Base-by-base conservation (phyloP, 1,140 invertebrate species). In the Littorina saxatilis region DNA sequence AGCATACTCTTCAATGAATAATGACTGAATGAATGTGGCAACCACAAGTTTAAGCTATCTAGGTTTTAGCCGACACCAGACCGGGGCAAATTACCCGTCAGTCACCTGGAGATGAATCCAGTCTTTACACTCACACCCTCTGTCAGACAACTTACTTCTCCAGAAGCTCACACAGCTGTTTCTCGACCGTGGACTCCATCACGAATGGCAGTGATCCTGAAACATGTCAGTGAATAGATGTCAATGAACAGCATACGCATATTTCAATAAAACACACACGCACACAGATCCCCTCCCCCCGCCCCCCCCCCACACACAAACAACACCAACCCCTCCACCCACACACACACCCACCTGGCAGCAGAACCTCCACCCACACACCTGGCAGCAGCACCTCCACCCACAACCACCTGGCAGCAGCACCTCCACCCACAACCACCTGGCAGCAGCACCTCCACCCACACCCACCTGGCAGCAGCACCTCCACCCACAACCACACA, bases 181-280 rank as follows among this genome's bases (percentile, higher is more conserved):
- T 27, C 35, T 70, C 66, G 2, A 70, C 66, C 39, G 32, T 70
- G 66, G 66, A 70, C 37, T 70, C 66, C 66, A 70, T 70, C 29
- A 70, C 27, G 35, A 70, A 35, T 23, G 66, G 66, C 32, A 70
- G 27, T 11, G 66, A 32, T 37, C 39, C 66, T 70, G 66, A 35
- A 29, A 70, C 15, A 37, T 20, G 39, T 13, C 29, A 32, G 23
- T 1, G 39, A 23, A 70, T 1, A 70, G 23, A 13, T 27, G 0
- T 32, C 13, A 37, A 32, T 13, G 23, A 52, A 23, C 50, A 23
- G 9, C 11, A 23, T 13, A 52, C 11, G 50, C 50, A 23, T 13
- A 52, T n/a, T n/a, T n/a, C n/a, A n/a, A n/a, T n/a, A n/a, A n/a
- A n/a, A n/a, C n/a, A n/a, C n/a, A n/a, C n/a, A n/a, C n/a, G n/a